Base-by-base conservation (phyloP, 2,113 vertebrate genomes). In the Archocentrus centrarchus region DNA sequence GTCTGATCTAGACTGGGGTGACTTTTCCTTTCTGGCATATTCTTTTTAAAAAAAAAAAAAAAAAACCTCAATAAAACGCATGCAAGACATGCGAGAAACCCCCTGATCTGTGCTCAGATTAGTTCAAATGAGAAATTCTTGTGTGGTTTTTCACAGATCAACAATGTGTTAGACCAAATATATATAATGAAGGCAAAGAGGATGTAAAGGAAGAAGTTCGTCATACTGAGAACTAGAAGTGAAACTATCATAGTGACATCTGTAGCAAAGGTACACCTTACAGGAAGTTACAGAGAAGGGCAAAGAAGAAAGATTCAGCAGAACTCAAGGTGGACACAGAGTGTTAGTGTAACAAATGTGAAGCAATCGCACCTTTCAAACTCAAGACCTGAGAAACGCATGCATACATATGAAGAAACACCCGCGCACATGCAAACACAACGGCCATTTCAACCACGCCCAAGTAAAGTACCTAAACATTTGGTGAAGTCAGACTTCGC, bases 381-480 rank as follows among this genome's bases (percentile, higher is more conserved):
- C 0, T 13, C 15, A 63, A 68, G 24, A 30, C 55, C 30, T n/a
- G 2, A 22, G 11, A 55, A 59, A 27, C 32, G 3, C 24, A 50
- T 53, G 9, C 55, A 11, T 53, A 73, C 17, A n/a, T 53, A 15
- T 41, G 10, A 73, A 79, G n/a, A 63, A 27, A 78, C n/a, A 55
- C 63, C 5, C 24, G 50, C 44, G 47, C 41, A 76, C 47, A 75
- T 15, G 60, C 18, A 80, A 66, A 81, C 35, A 59, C 13, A 37
- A 50, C 10, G 32, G 37, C 20, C 9, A 55, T 17, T 68, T 64
- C 18, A 32, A 66, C 57, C 37, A 22, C 22, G 70, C 44, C 86
- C 41, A 50, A 88, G 76, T 89, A 63, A 68, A 87, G 78, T 18
- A 63, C 41, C 11, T 58, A 87, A 93, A 90, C 66, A n/a, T 86